Evolutionary conservation across 2,888 invertebrate species (phyloP).

Genomic region (Punctoribates punctum): DNA sequence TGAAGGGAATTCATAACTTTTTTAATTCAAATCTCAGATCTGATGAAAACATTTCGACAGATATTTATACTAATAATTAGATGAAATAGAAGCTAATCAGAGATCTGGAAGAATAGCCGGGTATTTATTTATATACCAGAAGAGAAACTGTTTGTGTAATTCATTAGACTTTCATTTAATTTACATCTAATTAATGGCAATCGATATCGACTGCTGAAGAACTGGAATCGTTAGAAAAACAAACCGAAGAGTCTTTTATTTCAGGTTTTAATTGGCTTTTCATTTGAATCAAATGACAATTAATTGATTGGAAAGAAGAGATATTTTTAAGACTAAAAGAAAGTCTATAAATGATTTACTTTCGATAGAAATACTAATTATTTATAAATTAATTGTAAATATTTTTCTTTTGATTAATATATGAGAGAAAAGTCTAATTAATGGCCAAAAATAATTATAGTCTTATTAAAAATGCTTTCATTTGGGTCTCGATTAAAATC

Average conservation of each 20-base stretch:
- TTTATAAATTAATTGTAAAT: too few relatives aligned
- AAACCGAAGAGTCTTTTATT: neutral
- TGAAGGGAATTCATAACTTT: neutral
- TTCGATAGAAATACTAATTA: too few relatives aligned
- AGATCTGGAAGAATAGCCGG: neutral
- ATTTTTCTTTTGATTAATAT: too few relatives aligned
- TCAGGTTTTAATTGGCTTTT: neutral
- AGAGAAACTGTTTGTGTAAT: neutral
- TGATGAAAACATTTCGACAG: too few relatives aligned
- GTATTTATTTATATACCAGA: neutral
- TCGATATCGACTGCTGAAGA: neutral
- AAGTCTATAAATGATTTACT: too few relatives aligned
- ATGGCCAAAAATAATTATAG: too few relatives aligned
- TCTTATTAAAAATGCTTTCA: too few relatives aligned
- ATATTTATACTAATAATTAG: conserved; percentile 3
- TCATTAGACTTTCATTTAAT: neutral
- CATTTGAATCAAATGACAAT: conserved; percentile 2
- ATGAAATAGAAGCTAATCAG: conserved; percentile 6
- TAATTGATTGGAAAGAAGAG: neutral
- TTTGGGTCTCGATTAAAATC: too few relatives aligned
- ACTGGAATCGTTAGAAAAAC: neutral
- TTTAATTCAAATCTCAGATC: too few relatives aligned
- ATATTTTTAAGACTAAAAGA: neutral
- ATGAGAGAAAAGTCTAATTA: too few relatives aligned
- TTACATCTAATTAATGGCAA: conserved; percentile 24